Conservation (phyloP, 1,140 invertebrate species). For the Hycleus phaleratus region DNA sequence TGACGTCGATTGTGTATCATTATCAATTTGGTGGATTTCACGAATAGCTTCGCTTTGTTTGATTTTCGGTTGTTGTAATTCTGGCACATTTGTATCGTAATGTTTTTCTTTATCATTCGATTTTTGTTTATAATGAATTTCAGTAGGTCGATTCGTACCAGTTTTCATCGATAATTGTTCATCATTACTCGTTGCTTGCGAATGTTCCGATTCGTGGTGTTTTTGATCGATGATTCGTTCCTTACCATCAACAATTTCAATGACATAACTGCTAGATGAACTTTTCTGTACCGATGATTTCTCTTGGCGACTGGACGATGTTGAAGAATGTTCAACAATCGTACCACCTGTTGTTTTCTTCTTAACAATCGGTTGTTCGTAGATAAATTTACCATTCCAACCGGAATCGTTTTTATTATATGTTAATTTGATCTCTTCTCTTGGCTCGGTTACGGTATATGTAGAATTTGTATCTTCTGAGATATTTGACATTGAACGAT, state of each 20-base stretch:
- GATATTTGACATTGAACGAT: conserved; percentile 32
- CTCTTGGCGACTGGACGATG: conserved; percentile 26
- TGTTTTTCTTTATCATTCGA: conserved; percentile 45
- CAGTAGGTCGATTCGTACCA: conserved; percentile 46
- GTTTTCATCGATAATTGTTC: conserved; percentile 43
- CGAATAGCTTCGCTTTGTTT: conserved; percentile 23
- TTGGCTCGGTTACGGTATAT: conserved; percentile 40
- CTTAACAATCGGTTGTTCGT: conserved; percentile 36
- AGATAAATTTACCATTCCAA: conserved; percentile 47
- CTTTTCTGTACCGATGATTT: conserved; percentile 39
- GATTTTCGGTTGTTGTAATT: conserved; percentile 32
- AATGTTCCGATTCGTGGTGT: conserved; percentile 47
- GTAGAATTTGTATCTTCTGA: conserved; percentile 30
- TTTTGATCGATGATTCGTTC: conserved; percentile 49
- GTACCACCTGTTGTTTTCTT: conserved; percentile 15
- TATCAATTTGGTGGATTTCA: conserved; percentile 34
- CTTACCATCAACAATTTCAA: conserved; percentile 54
- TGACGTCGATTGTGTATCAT: conserved; percentile 19
- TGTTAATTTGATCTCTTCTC: conserved; percentile 33
- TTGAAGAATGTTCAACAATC: conserved; percentile 26
- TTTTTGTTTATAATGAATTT: conserved; percentile 47
- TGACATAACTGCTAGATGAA: conserved; percentile 48
- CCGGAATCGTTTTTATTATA: conserved; percentile 43
- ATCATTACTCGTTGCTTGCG: conserved; percentile 42
- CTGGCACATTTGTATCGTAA: conserved; percentile 49